Evolutionary conservation across 2,797 vertebrate genomes (phyloP).

Genomic region (Coluber constrictor): DNA sequence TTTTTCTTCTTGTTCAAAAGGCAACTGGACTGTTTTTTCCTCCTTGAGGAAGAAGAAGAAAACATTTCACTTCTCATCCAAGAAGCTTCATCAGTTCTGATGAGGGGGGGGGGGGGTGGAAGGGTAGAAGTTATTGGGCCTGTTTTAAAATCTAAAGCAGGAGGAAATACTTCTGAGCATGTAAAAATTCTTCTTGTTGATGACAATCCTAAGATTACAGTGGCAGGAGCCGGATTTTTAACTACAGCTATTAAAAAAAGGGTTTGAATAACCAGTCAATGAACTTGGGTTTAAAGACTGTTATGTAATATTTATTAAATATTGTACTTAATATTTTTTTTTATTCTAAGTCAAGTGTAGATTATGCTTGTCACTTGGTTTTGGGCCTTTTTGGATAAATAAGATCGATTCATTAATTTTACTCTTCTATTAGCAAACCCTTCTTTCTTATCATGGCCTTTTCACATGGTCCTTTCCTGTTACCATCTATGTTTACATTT

Average conservation of each 20-base stretch:
- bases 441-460: background rate
- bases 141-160: background rate
- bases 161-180: background rate
- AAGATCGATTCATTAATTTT: background rate
- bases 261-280: background rate
- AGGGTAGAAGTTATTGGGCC: background rate
- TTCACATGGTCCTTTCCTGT: background rate
- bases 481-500: background rate
- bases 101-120: background rate
- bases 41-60: background rate
- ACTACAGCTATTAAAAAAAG: background rate
- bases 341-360: background rate
- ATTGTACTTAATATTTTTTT: background rate
- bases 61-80: background rate
- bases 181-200: background rate
- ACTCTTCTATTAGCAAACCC: background rate
- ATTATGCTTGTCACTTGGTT: background rate
- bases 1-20: background rate
- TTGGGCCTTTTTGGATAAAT: background rate
- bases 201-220: background rate
- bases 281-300: background rate
- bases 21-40: background rate
- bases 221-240: background rate
- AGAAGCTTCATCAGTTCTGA: background rate
- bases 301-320: background rate